Percentiles rank a stretch among this genome's conserved stretches.
These are phyloP conservation scores for Decapterus maruadsi DNA, from an alignment of 2,797 vertebrate genomes.

Conservation along the genomic window DNA sequence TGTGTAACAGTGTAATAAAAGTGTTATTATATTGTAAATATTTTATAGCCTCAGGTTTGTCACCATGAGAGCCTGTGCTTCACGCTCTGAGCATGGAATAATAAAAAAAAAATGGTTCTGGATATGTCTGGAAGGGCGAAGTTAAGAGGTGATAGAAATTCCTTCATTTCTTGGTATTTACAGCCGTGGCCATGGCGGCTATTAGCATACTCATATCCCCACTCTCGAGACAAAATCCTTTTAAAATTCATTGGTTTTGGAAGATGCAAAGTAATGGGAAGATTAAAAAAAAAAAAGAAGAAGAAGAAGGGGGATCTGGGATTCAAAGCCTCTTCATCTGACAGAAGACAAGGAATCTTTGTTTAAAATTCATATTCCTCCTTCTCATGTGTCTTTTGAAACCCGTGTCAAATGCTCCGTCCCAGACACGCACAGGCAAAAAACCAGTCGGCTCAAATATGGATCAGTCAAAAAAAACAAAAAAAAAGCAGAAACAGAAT, in stretches of 20 bases:
- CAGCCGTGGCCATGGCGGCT: background rate
- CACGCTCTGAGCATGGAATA: slow-evolving; percentile 57
- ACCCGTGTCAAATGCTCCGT: slow-evolving; percentile 37
- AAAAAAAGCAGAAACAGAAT: background rate
- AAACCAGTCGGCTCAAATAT: background rate
- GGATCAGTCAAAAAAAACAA: slow-evolving; percentile 1
- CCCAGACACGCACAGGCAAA: background rate
- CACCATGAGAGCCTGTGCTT: slow-evolving; percentile 40
- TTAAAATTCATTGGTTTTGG: slow-evolving; percentile 55
- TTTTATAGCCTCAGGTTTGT: slow-evolving; percentile 65
- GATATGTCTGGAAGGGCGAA: slow-evolving; percentile 40
- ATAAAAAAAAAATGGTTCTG: slow-evolving; percentile 44
- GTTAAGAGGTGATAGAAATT: slow-evolving; percentile 50
- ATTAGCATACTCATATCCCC: slow-evolving; percentile 45
- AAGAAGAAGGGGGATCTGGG: background rate
- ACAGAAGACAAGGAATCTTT: slow-evolving; percentile 13
- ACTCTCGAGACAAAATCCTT: slow-evolving; percentile 35
- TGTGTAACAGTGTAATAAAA: slow-evolving; percentile 63
- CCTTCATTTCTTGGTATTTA: slow-evolving; percentile 50
- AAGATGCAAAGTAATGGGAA: slow-evolving; percentile 14
- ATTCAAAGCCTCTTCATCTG: slow-evolving; percentile 36
- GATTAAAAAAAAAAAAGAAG: slow-evolving; percentile 18
- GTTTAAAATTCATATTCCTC: slow-evolving; percentile 20
- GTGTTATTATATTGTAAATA: slow-evolving; percentile 66
- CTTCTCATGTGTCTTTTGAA: slow-evolving; percentile 3